A percentile compares a stretch with the other conserved stretches of the same genome.
These are phyloP conservation scores for Alfaro cultratus DNA, from an alignment of 2,797 vertebrate genomes.

Conservation along the genomic window DNA sequence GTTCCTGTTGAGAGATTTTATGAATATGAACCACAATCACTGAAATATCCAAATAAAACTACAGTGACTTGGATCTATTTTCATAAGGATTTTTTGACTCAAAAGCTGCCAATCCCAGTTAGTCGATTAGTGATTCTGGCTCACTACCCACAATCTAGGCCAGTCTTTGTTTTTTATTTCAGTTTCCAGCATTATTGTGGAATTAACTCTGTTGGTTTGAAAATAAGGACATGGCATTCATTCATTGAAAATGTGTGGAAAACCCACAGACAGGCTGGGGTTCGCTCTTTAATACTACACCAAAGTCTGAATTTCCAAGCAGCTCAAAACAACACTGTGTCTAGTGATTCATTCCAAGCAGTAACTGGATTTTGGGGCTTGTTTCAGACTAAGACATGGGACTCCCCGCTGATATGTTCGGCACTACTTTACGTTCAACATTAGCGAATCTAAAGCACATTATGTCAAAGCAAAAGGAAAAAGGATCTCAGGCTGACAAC, in stretches of 20 bases:
- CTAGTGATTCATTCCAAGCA: not conserved
- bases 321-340: not conserved
- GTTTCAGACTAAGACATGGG: not conserved
- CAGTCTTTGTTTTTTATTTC: not conserved
- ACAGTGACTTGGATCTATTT: not conserved
- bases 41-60: not conserved
- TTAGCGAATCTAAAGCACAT: not conserved
- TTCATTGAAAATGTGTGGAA: not conserved
- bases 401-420: not conserved
- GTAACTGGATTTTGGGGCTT: not conserved
- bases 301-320: not conserved
- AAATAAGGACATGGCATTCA: not conserved
- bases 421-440: not conserved
- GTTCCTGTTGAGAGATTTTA: not conserved
- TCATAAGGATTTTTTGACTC: not conserved
- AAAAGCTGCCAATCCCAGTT: not conserved
- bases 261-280: not conserved
- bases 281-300: not conserved
- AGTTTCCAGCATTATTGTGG: not conserved
- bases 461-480: constrained; percentile 1
- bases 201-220: not conserved
- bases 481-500: constrained; percentile 2
- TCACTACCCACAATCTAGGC: not conserved
- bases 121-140: not conserved
- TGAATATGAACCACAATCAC: not conserved